Evolutionary conservation across 1,140 invertebrate species (phyloP), one percentile per base, ranked within the genome.

Genomic region (Leptinotarsa lineolata): DNA sequence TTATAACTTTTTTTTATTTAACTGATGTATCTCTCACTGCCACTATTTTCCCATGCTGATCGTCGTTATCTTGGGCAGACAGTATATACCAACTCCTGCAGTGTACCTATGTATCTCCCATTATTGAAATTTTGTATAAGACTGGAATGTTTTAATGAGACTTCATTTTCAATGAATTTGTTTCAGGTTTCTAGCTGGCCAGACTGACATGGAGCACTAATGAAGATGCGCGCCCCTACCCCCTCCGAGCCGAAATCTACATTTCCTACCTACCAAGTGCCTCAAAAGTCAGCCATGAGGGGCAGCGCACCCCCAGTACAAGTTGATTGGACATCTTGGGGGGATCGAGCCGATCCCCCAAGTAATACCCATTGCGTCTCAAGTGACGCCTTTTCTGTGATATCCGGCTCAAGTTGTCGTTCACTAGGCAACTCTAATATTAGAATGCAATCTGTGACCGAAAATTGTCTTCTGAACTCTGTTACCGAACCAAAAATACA

Each of bases 401-500:
- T 92, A 92, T 87, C 88, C 88, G 90, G 90, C 89, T 91, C 88
- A 90, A 88, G 84, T 85, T 82, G 83, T 77, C 81, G 85, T 68
- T 74, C 73, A 59, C 59, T 48, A 61, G 74, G 85, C 85, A 86
- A 84, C 85, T 85, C 85, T 87, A 87, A 86, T 86, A 85, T 86
- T 88, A 89, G 88, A 87, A 88, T 89, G 88, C 88, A 89, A 89
- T 88, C 88, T 89, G 88, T 89, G 88, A 89, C 84, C 82, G 83
- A 88, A 87, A 87, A 87, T 86, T 88, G 87, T 89, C 88, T 89
- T 88, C 88, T 89, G 87, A 88, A 87, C 87, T 87, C 87, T 88
- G 87, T 88, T 88, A 88, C 88, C 87, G 87, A 88, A 89, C 87
- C 87, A 88, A 84, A 84, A 82, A 84, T 87, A 88, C 88, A 88